These are phyloP conservation scores for Odontomachus brunneus DNA, from an alignment of 1,140 invertebrate species.

Conservation along the genomic window DNA sequence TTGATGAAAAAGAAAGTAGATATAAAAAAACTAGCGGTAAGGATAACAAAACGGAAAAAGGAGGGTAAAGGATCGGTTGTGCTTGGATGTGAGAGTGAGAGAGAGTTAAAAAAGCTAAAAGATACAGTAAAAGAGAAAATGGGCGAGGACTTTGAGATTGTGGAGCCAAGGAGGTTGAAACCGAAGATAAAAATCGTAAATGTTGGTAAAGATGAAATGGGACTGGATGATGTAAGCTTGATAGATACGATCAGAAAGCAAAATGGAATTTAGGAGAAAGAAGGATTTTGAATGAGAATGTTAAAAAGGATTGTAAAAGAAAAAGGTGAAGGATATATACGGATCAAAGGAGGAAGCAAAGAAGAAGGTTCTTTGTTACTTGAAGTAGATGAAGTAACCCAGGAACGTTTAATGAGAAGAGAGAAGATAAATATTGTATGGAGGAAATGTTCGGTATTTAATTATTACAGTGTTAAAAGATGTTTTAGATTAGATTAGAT, in stretches of 20 bases:
- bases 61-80: constrained; percentile 13
- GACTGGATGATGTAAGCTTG: constrained; percentile 16
- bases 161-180: constrained; percentile 27
- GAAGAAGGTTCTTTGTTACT: neutral
- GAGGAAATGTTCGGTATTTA: constrained; percentile 50
- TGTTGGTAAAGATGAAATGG: constrained; percentile 34
- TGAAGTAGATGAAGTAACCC: neutral
- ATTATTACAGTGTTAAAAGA: constrained; percentile 41
- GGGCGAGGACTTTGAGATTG: neutral
- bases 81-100: neutral
- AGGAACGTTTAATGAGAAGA: too few relatives aligned
- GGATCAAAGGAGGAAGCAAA: too few relatives aligned
- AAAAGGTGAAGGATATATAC: neutral
- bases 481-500: constrained; percentile 52
- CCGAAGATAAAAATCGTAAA: constrained; percentile 55
- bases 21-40: constrained; percentile 42
- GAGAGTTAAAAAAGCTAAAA: neutral
- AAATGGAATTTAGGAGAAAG: constrained; percentile 3
- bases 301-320: neutral
- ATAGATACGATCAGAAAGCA: neutral
- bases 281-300: neutral
- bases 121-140: neutral
- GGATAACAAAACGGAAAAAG: constrained; percentile 39
- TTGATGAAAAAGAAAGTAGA: constrained; percentile 45
- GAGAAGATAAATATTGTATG: constrained; percentile 49